Evolutionary conservation across 2,113 vertebrate species (phyloP).

Genomic region (Amia ocellicauda): DNA sequence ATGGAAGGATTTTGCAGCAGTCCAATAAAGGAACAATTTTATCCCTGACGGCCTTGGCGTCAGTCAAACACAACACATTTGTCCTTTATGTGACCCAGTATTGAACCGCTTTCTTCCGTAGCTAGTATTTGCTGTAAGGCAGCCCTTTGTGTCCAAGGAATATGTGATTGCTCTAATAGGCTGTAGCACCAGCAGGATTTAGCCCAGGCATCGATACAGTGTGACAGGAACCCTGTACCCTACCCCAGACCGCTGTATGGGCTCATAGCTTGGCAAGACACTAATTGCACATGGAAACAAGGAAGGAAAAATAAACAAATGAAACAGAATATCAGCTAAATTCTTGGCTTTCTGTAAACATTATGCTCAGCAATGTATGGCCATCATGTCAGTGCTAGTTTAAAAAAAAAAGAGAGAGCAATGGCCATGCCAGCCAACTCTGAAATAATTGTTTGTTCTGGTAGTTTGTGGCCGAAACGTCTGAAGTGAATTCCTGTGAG

Average conservation of each 20-base stretch:
- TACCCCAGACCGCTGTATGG: slow-evolving; percentile 28
- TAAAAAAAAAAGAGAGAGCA: not conserved
- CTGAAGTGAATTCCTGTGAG: slow-evolving; percentile 38
- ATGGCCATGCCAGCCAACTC: slow-evolving; percentile 11
- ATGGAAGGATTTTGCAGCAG: slow-evolving; percentile 40
- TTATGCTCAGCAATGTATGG: no score
- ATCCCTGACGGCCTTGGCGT: slow-evolving; percentile 31
- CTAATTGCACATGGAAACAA: slow-evolving; percentile 7
- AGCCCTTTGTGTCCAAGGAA: slow-evolving; percentile 32
- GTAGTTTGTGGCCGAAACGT: slow-evolving; percentile 29
- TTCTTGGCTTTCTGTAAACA: not conserved
- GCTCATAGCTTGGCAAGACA: slow-evolving; percentile 22
- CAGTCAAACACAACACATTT: slow-evolving; percentile 49
- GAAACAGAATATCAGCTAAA: no score
- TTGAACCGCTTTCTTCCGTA: slow-evolving; percentile 39
- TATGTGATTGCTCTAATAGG: slow-evolving; percentile 34
- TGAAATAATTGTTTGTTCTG: slow-evolving; percentile 25
- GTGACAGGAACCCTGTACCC: slow-evolving; percentile 29
- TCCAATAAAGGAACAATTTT: slow-evolving; percentile 38
- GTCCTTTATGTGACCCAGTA: slow-evolving; percentile 47
- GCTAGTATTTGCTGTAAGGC: slow-evolving; percentile 38
- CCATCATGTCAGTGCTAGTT: not conserved
- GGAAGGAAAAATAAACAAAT: no score
- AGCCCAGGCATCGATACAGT: slow-evolving; percentile 19
- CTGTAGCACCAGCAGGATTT: slow-evolving; percentile 35